phyloP scores from a whole-genome alignment of 1,140 invertebrate genomes.

The Papilio machaon region DNA sequence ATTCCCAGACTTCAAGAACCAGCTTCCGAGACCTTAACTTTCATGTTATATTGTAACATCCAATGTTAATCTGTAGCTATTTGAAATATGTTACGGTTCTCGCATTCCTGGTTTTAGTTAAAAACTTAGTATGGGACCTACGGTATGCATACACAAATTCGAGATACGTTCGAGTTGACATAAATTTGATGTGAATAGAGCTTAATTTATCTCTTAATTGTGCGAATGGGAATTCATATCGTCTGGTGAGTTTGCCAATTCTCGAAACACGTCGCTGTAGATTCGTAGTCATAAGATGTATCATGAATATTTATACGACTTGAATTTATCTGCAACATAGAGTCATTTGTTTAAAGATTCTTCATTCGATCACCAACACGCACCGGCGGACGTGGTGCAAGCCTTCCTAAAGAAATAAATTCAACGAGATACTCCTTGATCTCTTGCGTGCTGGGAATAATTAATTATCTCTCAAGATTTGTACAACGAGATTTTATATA shows the following conservation, averaged over 20 bases:
- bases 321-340: slow-evolving; percentile 17
- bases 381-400: slow-evolving; percentile 9
- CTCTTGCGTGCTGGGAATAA: slow-evolving; percentile 21
- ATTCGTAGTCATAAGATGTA: neutral
- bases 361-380: slow-evolving; percentile 1
- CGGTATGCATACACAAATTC: neutral
- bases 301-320: slow-evolving; percentile 22
- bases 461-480: slow-evolving; percentile 18
- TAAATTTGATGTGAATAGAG: slow-evolving; percentile 23
- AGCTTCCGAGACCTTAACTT: slow-evolving; percentile 54
- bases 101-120: slow-evolving; percentile 10
- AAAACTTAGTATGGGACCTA: neutral
- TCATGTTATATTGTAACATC: slow-evolving; percentile 45
- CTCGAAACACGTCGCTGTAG: slow-evolving; percentile 2
- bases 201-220: slow-evolving; percentile 13
- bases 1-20: slow-evolving; percentile 68
- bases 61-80: slow-evolving; percentile 41
- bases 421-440: slow-evolving; percentile 23
- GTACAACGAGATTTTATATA: slow-evolving; percentile 3
- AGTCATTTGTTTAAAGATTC: slow-evolving; percentile 27
- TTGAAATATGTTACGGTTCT: slow-evolving; percentile 56
- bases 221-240: neutral
- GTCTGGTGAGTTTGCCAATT: slow-evolving; percentile 18
- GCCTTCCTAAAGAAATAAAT: slow-evolving; percentile 28
- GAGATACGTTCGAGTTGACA: neutral